Evolutionary conservation across 2,113 vertebrate species (phyloP).

Genomic region (Leptobrachium ailaonicum): DNA sequence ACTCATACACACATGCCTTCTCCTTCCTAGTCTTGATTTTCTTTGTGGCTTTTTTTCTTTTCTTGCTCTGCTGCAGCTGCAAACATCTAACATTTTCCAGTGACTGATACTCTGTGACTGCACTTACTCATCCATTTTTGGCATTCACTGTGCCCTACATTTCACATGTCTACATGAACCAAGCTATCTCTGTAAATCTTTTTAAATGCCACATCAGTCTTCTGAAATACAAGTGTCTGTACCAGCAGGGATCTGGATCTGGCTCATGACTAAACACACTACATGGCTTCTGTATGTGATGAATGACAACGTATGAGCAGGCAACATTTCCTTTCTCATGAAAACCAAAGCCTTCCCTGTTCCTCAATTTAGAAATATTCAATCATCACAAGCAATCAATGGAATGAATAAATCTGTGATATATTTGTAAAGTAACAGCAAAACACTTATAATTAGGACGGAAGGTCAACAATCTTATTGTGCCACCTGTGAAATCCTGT

Average conservation of each 20-base stretch:
- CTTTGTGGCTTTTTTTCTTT: not conserved
- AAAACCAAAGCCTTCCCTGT: too few species aligned
- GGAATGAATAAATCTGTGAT: too few species aligned
- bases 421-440: too few species aligned
- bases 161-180: not conserved
- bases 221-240: not conserved
- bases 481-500: too few species aligned
- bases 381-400: too few species aligned
- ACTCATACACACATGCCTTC: too few species aligned
- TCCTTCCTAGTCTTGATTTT: too few species aligned
- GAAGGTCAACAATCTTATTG: too few species aligned
- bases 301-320: not conserved
- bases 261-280: not conserved
- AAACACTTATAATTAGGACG: too few species aligned
- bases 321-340: not conserved
- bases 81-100: not conserved
- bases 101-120: not conserved
- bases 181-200: not conserved
- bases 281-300: not conserved
- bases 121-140: constrained; percentile 1
- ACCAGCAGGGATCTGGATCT: not conserved
- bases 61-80: not conserved
- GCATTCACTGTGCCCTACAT: not conserved
- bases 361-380: too few species aligned
- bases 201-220: not conserved